These are phyloP conservation scores for Notothenia coriiceps DNA, from an alignment of 2,113 vertebrate genomes.

Conservation along the genomic window DNA sequence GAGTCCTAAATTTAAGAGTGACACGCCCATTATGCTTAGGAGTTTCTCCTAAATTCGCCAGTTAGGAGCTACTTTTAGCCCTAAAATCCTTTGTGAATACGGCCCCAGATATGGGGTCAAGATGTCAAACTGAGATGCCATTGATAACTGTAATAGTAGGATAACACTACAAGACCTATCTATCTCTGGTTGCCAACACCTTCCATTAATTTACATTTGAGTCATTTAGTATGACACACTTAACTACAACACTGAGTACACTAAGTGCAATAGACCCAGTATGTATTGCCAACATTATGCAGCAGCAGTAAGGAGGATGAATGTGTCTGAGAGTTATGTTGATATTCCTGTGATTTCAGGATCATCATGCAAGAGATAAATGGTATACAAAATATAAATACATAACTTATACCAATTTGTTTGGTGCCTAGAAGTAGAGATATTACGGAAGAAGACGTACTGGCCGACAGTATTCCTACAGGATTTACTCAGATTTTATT, in stretches of 20 bases:
- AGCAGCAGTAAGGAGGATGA: slow-evolving; percentile 8
- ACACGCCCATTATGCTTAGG: no score
- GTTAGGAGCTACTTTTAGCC: no score
- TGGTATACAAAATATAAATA: not conserved
- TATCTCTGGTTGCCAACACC: not conserved
- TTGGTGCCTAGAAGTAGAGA: no score
- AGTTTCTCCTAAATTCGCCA: no score
- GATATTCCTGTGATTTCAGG: slow-evolving; percentile 27
- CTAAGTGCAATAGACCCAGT: not conserved
- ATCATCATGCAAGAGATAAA: slow-evolving; percentile 2
- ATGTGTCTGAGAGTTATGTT: slow-evolving; percentile 35
- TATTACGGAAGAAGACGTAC: no score
- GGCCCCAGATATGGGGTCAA: not conserved
- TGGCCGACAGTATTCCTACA: no score
- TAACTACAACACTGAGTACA: not conserved
- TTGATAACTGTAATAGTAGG: not conserved
- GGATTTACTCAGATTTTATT: not conserved
- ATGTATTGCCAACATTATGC: slow-evolving; percentile 16
- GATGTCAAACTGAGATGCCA: not conserved
- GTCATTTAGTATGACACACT: slow-evolving; percentile 7
- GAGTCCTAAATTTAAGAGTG: no score
- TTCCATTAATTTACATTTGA: slow-evolving; percentile 10
- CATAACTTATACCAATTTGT: no score
- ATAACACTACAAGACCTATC: not conserved
- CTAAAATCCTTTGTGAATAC: no score